A percentile compares a stretch with the other conserved stretches of the same genome.
These are phyloP conservation scores for Accipiter virgatus DNA, from an alignment of 2,113 vertebrate genomes.

Conservation along the genomic window DNA sequence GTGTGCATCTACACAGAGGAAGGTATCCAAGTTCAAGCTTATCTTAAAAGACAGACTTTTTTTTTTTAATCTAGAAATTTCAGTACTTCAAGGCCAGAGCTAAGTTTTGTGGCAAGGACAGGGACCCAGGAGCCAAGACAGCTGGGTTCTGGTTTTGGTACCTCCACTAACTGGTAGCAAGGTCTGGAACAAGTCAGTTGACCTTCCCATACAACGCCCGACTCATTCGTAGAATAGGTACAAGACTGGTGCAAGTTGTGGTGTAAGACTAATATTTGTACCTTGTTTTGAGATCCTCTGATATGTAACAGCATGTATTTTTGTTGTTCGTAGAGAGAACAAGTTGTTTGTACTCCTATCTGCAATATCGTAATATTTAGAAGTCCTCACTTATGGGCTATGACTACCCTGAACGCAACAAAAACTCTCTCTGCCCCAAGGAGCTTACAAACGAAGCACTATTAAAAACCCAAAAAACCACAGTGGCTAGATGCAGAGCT, in stretches of 20 bases:
- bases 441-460: neutral
- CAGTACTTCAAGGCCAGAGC: neutral
- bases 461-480: constrained; percentile 32
- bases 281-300: neutral
- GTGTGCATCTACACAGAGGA: neutral
- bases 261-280: constrained; percentile 24
- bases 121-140: neutral
- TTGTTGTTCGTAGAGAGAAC: neutral
- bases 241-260: constrained; percentile 3
- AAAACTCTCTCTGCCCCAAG: constrained; percentile 34
- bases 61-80: neutral
- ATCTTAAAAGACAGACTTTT: neutral
- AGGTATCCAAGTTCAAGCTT: neutral
- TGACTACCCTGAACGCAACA: neutral
- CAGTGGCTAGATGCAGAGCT: constrained; percentile 23
- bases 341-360: neutral
- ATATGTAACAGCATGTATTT: neutral
- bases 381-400: neutral
- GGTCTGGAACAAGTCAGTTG: constrained; percentile 33
- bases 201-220: neutral
- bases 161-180: neutral
- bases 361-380: neutral
- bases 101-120: neutral
- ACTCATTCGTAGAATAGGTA: constrained; percentile 46
- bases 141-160: neutral